These are phyloP conservation scores for Falco berigora DNA, from an alignment of 2,797 vertebrate genomes.

Conservation along the genomic window DNA sequence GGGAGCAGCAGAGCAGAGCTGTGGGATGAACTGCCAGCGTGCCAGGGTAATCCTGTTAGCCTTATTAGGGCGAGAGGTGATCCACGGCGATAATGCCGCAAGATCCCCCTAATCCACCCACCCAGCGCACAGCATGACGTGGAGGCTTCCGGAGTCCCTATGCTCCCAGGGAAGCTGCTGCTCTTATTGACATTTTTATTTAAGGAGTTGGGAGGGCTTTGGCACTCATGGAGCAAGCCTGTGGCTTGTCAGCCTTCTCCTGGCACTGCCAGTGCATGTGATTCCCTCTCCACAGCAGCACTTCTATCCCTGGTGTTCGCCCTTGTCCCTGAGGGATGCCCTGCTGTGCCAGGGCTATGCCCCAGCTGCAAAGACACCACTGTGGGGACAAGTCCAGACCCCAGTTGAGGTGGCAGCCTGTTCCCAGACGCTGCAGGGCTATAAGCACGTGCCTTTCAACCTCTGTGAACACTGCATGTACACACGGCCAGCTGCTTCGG, in stretches of 20 bases:
- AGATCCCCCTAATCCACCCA: not conserved
- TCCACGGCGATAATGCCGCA: not conserved
- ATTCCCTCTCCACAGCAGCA: not conserved
- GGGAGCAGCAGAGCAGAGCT: not conserved
- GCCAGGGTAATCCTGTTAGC: not conserved
- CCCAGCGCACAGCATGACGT: not conserved
- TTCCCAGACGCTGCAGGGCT: not conserved
- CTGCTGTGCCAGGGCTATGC: not conserved
- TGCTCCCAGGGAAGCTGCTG: not conserved
- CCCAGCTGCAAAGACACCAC: not conserved
- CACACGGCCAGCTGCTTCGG: rapidly evolving
- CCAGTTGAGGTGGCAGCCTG: not conserved
- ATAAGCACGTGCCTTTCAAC: rapidly evolving
- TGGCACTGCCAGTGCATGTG: not conserved
- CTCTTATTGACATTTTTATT: not conserved
- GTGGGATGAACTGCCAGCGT: rapidly evolving
- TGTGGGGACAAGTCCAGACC: not conserved
- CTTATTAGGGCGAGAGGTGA: not conserved
- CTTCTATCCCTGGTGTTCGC: rapidly evolving
- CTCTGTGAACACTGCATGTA: rapidly evolving
- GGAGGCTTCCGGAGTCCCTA: not conserved
- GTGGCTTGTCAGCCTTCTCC: not conserved
- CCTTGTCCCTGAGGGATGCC: not conserved
- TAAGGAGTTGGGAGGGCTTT: not conserved
- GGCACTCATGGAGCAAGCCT: not conserved